phyloP scores from a whole-genome alignment of 1,140 invertebrate species.

The Drosophila ambigua region DNA sequence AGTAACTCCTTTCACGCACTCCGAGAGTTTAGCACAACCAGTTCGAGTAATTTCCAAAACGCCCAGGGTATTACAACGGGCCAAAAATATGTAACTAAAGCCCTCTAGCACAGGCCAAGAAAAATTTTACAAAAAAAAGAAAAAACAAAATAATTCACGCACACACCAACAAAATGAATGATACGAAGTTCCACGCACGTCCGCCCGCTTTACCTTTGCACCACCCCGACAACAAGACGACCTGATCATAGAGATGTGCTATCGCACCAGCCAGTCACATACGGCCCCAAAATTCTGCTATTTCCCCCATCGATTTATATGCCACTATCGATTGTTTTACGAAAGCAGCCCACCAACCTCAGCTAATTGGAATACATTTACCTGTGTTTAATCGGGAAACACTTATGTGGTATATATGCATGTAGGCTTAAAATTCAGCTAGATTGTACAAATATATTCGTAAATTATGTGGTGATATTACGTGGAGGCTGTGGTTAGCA shows the following conservation, averaged over 20 bases:
- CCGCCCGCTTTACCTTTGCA: conserved; percentile 32
- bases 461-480: too few species aligned
- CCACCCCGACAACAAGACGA: neutral
- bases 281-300: too few species aligned
- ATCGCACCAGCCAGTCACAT: conserved; percentile 1
- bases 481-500: too few species aligned
- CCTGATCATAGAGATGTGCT: too few species aligned
- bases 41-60: conserved; percentile 10
- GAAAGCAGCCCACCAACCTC: too few species aligned
- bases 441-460: too few species aligned
- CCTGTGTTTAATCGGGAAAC: too few species aligned
- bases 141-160: conserved; percentile 52
- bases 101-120: conserved; percentile 4
- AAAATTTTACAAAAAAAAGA: conserved; percentile 13
- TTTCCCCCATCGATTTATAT: too few species aligned
- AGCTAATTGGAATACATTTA: too few species aligned
- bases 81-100: conserved; percentile 14
- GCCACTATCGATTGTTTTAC: too few species aligned
- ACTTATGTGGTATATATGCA: too few species aligned
- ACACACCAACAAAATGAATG: conserved; percentile 40
- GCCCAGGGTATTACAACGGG: neutral
- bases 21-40: neutral
- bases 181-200: conserved; percentile 45
- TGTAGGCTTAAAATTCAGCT: too few species aligned
- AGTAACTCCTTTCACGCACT: conserved; percentile 18